A percentile compares a stretch with the other conserved stretches of the same genome.
phyloP scores from a whole-genome alignment of 2,113 vertebrate genomes.

The Oreocharis arfaki region DNA sequence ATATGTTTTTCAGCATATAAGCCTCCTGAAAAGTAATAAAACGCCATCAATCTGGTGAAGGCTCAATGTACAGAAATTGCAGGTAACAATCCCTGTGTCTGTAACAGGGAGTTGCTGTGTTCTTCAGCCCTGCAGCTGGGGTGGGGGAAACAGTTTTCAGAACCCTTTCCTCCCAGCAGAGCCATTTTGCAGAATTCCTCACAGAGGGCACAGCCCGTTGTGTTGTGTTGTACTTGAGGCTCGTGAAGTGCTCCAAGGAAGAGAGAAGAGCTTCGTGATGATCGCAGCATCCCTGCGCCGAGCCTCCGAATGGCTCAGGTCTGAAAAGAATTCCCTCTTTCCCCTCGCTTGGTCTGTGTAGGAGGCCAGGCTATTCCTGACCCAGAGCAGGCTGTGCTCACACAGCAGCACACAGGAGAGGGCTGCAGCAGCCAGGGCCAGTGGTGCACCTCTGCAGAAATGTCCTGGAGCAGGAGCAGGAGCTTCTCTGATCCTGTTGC shows the following conservation, averaged over 20 bases:
- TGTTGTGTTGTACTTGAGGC: background rate
- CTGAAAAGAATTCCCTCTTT: background rate
- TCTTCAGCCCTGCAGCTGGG: background rate
- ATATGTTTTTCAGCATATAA: background rate
- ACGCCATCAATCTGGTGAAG: background rate
- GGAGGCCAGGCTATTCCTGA: background rate
- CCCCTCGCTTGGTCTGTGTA: rapidly evolving
- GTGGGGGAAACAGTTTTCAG: background rate
- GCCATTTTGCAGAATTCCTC: background rate
- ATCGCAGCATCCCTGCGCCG: background rate
- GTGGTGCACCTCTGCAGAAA: background rate
- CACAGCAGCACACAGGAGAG: background rate
- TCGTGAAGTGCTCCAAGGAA: background rate
- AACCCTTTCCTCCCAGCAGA: background rate
- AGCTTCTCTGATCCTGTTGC: background rate
- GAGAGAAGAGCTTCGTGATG: background rate
- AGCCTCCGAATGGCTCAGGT: background rate
- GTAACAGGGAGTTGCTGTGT: background rate
- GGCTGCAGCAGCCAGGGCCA: background rate
- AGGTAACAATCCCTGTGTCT: background rate
- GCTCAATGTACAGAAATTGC: background rate
- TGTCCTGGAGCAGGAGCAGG: rapidly evolving
- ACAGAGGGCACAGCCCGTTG: background rate
- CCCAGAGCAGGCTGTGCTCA: background rate
- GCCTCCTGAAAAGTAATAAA: background rate